phyloP scores from a whole-genome alignment of 2,888 invertebrate genomes.

The Escarpia spicata region DNA sequence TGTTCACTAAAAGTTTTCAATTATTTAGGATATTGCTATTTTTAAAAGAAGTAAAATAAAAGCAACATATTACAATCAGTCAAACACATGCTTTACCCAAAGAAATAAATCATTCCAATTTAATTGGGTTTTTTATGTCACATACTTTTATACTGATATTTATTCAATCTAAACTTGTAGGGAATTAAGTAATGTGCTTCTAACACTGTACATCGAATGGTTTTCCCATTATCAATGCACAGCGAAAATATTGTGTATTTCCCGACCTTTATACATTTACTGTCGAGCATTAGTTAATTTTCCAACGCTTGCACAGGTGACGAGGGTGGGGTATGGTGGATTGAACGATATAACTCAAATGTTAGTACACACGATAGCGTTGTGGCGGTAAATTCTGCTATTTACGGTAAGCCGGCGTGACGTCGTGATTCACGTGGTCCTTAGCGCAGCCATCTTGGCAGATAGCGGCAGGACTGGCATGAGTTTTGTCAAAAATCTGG shows the following conservation, averaged over 20 bases:
- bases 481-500: not conserved
- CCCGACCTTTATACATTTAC: too few species aligned
- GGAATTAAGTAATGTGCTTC: too few species aligned
- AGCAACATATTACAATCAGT: not conserved
- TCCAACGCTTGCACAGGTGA: not conserved
- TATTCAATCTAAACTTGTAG: too few species aligned
- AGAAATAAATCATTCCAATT: too few species aligned
- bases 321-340: not conserved
- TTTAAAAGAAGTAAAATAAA: not conserved
- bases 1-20: not conserved
- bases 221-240: too few species aligned
- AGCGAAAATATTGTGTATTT: too few species aligned
- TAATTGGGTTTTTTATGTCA: too few species aligned
- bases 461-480: not conserved
- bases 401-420: conserved; percentile 13
- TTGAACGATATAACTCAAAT: not conserved
- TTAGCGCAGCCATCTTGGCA: conserved; percentile 13
- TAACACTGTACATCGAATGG: too few species aligned
- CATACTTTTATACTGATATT: too few species aligned
- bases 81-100: not conserved
- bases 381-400: not conserved
- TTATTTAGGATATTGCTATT: not conserved
- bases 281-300: not conserved
- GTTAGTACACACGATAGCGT: not conserved
- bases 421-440: conserved; percentile 6